Evolutionary conservation across 2,113 vertebrate species (phyloP).

Genomic region (Xyliphius kryptos): DNA sequence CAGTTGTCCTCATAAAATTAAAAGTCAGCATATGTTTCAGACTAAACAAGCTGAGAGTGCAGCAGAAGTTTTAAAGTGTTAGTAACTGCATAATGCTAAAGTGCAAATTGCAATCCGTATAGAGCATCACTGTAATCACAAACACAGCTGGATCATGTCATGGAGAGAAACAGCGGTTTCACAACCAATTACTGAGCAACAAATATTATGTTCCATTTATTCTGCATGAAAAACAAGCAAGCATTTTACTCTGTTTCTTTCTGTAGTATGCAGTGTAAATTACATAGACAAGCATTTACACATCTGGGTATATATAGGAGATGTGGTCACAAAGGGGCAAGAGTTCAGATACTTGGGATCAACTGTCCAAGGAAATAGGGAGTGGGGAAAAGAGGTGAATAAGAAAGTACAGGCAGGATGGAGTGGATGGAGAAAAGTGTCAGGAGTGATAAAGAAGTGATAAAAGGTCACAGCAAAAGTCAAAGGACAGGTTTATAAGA

Average conservation of each 20-base stretch:
- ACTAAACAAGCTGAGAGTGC: background rate
- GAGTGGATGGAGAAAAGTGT: too few species aligned
- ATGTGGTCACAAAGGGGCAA: too few species aligned
- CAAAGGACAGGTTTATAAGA: too few species aligned
- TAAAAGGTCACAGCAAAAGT: too few species aligned
- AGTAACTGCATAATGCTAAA: background rate
- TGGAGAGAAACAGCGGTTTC: background rate
- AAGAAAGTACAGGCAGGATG: too few species aligned
- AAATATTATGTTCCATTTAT: background rate
- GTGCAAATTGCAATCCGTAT: background rate
- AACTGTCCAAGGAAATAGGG: too few species aligned
- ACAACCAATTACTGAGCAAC: background rate
- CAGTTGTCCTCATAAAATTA: background rate
- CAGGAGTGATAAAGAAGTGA: too few species aligned
- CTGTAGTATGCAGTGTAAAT: background rate
- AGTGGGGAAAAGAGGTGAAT: too few species aligned
- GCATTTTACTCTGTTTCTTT: background rate
- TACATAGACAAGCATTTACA: slow-evolving; percentile 7
- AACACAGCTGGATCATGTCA: slow-evolving; percentile 10
- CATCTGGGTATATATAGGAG: slow-evolving; percentile 12
- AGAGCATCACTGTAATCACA: background rate
- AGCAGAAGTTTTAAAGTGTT: background rate
- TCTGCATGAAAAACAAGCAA: slow-evolving; percentile 12
- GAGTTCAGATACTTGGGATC: too few species aligned
- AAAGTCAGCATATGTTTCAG: too few species aligned